phyloP scores from a whole-genome alignment of 2,888 invertebrate species.

The Oxystoma pomonae region DNA sequence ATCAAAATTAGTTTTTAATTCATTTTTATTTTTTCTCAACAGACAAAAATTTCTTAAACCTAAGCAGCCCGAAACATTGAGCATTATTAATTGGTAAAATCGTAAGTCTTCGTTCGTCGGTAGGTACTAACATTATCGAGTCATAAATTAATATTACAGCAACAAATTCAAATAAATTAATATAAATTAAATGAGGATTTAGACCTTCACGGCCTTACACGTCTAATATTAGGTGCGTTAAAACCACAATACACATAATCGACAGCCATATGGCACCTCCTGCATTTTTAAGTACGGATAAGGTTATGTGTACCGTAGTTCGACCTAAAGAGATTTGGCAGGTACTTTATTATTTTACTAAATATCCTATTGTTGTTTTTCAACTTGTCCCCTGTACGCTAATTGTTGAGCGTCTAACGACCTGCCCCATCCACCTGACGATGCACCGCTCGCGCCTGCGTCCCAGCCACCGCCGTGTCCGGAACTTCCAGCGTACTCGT shows the following conservation, averaged over 20 bases:
- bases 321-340: constrained; percentile 35
- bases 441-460: constrained; percentile 56
- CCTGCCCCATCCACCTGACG: constrained; percentile 70
- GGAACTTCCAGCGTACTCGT: constrained; percentile 56
- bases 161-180: not conserved
- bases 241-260: not conserved
- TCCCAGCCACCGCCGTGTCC: constrained; percentile 46
- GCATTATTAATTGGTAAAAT: not conserved
- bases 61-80: not conserved
- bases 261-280: not conserved
- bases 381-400: constrained; percentile 69
- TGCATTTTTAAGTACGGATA: not conserved
- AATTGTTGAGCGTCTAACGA: constrained; percentile 71
- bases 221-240: not conserved
- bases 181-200: not conserved
- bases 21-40: not conserved
- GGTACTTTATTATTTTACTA: constrained; percentile 36
- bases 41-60: not conserved
- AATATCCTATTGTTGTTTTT: constrained; percentile 7
- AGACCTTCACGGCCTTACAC: not conserved
- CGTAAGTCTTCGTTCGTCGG: not conserved
- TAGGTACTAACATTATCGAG: not conserved
- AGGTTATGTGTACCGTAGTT: not conserved
- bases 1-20: not conserved
- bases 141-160: not conserved